Base-by-base conservation (phyloP, 1,140 invertebrate genomes). In the Cheumatopsyche charites region DNA sequence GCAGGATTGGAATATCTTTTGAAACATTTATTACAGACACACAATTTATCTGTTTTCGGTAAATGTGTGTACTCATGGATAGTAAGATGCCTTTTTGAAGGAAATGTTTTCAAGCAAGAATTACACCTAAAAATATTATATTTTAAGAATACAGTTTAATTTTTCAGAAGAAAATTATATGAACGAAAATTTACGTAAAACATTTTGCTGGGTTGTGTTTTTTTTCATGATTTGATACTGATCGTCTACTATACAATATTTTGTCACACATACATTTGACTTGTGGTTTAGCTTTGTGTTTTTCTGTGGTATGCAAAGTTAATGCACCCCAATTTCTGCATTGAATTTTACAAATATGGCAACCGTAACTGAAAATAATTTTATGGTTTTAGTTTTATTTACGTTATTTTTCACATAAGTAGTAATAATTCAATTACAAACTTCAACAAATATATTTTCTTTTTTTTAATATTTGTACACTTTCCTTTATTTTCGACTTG, bases 1-100 rank as follows among this genome's bases (percentile, higher is more conserved):
- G 73, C 73, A 1, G 77, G 75, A 29, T 78, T 81, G 11, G 78
- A 73, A 55, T 82, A 84, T 7, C 75, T 69, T 36, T 75, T 75
- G 0, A 78, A 78, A 62, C 83, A 85, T 45, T 78, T 78, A 62
- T 76, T 77, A 66, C 80, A 81, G 0, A 77, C 74, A 71, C 75
- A 80, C 25, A 79, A 77, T 5, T 79, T 77, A 52, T 78, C 58
- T 49, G 72, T 36, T 9, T 36, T 36, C 9, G 29, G 29, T 36
- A 36, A 36, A 9, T 36, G 29, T 4, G 29, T 36, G 29, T 4
- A 9, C 3, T 4, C 9, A 36, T 36, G 29, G 3, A 4, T 36
- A 9, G 43, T 36, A 7, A 72, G 43, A 23, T 67, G 61, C 29
- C 47, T 61, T 36, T 58, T 43, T 1, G 70, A 58, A 21, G n/a